Evolutionary conservation across 2,797 vertebrate species (phyloP).

Genomic region (Enteromius unitaeniatus): DNA sequence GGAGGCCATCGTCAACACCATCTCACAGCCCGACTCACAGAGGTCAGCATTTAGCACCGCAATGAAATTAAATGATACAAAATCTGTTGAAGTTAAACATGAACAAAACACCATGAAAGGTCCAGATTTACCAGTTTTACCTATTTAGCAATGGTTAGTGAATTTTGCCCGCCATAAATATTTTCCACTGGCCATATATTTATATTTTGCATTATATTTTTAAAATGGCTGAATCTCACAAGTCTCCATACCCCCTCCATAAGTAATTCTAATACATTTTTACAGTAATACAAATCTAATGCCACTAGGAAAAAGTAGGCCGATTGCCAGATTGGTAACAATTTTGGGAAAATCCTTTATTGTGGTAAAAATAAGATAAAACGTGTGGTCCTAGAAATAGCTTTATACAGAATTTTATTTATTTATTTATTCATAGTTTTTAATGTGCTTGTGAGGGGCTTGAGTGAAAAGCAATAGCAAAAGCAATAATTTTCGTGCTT

Average conservation of each 20-base stretch:
- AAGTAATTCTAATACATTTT: background rate
- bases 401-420: no score
- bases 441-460: no score
- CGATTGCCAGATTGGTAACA: background rate
- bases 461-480: no score
- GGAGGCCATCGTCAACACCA: conserved; percentile 96
- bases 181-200: background rate
- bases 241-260: background rate
- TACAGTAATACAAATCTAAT: background rate
- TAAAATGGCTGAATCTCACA: background rate
- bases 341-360: background rate
- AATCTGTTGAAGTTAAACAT: background rate
- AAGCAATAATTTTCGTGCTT: background rate
- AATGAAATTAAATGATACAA: background rate
- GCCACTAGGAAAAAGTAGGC: background rate
- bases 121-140: background rate
- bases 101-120: background rate
- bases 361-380: no score
- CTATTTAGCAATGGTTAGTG: background rate
- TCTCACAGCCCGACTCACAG: conserved; percentile 97
- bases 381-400: no score
- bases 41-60: conserved; percentile 75
- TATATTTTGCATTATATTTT: background rate
- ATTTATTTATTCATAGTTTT: background rate
- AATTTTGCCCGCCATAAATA: background rate